phyloP scores from a whole-genome alignment of 2,888 invertebrate genomes.

The Zygaena filipendulae region DNA sequence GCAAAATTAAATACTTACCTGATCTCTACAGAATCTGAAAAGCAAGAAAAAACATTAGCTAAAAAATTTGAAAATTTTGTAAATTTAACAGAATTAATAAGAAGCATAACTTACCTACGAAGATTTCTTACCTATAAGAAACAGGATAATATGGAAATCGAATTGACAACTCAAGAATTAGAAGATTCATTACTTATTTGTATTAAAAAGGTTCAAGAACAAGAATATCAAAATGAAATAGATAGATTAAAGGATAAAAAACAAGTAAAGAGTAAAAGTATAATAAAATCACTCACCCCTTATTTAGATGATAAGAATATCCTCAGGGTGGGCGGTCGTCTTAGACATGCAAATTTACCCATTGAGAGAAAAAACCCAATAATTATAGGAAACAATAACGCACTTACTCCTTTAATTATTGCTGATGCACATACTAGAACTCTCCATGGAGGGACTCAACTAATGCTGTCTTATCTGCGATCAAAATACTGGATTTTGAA shows the following conservation, averaged over 20 bases:
- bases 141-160: too few relatives aligned
- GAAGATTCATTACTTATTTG: conserved; percentile 10
- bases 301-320: conserved; percentile 8
- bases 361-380: conserved; percentile 8
- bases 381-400: conserved; percentile 3
- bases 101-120: too few relatives aligned
- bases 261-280: conserved; percentile 4
- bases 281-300: conserved; percentile 5
- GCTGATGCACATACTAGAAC: conserved; percentile 6
- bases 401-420: conserved; percentile 2
- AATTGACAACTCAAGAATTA: conserved; percentile 14
- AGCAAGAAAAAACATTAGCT: background rate
- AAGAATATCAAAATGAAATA: conserved; percentile 10
- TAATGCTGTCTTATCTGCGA: conserved; percentile 3
- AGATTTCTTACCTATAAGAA: too few relatives aligned
- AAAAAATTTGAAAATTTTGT: too few relatives aligned
- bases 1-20: background rate
- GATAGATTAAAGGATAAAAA: conserved; percentile 2
- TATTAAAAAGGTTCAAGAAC: conserved; percentile 11
- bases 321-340: conserved; percentile 12
- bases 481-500: conserved; percentile 6
- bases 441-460: conserved; percentile 6
- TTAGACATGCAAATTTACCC: conserved; percentile 7
- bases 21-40: background rate
- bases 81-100: too few relatives aligned